Evolutionary conservation across 2,797 vertebrate species (phyloP).

Genomic region (Hippocampus kuda): DNA sequence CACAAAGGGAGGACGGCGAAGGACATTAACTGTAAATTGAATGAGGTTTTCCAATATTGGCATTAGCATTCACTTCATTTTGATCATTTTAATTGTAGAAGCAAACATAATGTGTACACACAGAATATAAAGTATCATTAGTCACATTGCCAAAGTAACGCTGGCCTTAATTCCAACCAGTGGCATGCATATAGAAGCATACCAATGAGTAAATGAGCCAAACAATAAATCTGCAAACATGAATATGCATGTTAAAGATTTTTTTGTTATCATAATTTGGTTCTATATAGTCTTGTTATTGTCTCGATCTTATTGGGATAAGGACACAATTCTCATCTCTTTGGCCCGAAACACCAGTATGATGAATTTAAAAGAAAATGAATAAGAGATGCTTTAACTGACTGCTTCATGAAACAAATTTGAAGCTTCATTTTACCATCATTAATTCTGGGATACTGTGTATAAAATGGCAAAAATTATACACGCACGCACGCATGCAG

Average conservation of each 20-base stretch:
- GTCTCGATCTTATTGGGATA: too few species aligned
- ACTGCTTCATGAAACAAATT: too few species aligned
- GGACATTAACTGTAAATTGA: slow-evolving; percentile 23
- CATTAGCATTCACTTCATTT: background rate
- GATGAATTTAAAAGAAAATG: too few species aligned
- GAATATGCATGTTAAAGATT: background rate
- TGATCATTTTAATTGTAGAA: background rate
- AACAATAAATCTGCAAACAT: background rate
- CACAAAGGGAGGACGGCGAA: slow-evolving; percentile 31
- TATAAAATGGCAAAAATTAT: too few species aligned
- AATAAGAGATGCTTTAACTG: too few species aligned
- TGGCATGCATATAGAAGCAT: background rate
- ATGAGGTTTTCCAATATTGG: slow-evolving; percentile 13
- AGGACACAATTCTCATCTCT: too few species aligned
- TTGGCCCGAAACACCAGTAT: too few species aligned
- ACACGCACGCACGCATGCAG: too few species aligned
- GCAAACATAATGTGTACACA: background rate
- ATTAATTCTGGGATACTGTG: too few species aligned
- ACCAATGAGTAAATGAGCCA: background rate
- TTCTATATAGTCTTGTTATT: background rate
- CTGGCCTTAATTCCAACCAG: background rate
- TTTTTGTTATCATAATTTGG: background rate
- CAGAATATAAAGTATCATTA: background rate
- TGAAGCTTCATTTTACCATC: too few species aligned
- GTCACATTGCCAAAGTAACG: background rate